A percentile compares a stretch with the other conserved stretches of the same genome.
Evolutionary conservation across 2,888 invertebrate genomes (phyloP).

Genomic region (Drosophila rellima): DNA sequence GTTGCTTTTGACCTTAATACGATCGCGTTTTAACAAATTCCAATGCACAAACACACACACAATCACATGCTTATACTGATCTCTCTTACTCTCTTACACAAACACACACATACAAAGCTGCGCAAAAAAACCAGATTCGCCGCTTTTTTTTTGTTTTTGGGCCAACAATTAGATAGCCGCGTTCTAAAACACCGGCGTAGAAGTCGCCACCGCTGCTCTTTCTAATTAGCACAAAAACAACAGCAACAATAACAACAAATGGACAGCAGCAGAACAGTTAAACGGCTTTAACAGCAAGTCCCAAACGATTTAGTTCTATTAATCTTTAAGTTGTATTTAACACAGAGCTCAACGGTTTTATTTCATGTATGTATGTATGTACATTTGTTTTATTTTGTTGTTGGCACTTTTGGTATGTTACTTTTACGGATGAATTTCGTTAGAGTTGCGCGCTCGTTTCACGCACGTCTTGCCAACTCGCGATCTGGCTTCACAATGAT

Average conservation of each 20-base stretch:
- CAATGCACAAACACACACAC: constrained; percentile 62
- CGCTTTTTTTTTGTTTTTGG: constrained; percentile 62
- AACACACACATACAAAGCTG: constrained; percentile 41
- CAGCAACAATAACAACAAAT: constrained; percentile 30
- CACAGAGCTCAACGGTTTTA: constrained; percentile 15
- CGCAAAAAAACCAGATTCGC: constrained; percentile 70
- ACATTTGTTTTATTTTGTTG: constrained; percentile 41
- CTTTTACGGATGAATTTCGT: constrained; percentile 47
- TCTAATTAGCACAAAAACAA: constrained; percentile 63
- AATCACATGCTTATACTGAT: constrained; percentile 25
- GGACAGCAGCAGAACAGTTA: constrained; percentile 40
- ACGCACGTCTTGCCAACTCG: constrained; percentile 67
- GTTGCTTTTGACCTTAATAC: constrained; percentile 75
- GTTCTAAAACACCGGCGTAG: constrained; percentile 65
- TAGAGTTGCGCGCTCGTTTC: constrained; percentile 60
- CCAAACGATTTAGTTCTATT: constrained; percentile 23
- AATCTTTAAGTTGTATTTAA: constrained; percentile 32
- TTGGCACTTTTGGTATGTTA: constrained; percentile 55
- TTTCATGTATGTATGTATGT: constrained; percentile 27
- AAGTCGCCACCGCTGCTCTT: constrained; percentile 42
- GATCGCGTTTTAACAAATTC: constrained; percentile 68
- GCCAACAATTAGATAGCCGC: constrained; percentile 63
- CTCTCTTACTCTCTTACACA: constrained; percentile 23
- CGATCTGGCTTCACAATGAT: constrained; percentile 59
- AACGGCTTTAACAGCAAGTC: constrained; percentile 24